Evolutionary conservation across 2,797 vertebrate genomes (phyloP), one percentile per base, ranked within the genome.

Genomic region (Myoxocephalus aenaeus): DNA sequence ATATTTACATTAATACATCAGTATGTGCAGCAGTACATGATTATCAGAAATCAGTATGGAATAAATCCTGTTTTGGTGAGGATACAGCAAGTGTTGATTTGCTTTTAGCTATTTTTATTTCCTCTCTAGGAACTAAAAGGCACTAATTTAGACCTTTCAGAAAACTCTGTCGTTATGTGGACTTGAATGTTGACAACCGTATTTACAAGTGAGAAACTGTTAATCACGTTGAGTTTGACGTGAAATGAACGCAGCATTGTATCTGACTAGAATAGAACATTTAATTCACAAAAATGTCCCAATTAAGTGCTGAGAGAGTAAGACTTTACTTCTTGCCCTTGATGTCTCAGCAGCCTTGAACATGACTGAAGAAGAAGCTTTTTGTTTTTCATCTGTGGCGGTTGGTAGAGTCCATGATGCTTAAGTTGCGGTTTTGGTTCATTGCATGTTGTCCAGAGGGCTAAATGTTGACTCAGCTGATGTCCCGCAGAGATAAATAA

Each of bases 381-480:
- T 72, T 54, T 10, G 0, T 17, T 65, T 70, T 77, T 70, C 15
- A 72, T 38, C 15, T 8, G 54, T 17, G 3, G 20, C 34, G 42
- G 59, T n/a, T 42, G 20, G 4, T 63, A 25, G 14, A 13, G 36
- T 18, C 56, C 22, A 25, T 27, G 75, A 70, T 65, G 65, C 54
- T 76, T 59, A 48, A 50, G 29, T 44, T 70, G 78, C 38, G 51
- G 42, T 82, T 86, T 79, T 66, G 65, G 54, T 76, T 83, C 67
- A 63, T 79, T 72, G 67, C 87, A 58, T 86, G 84, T 87, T 56
- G 79, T 51, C 66, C 75, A 34, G 50, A 75, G 54, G 18, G 56
- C 71, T 53, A 27, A 86, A 57, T 85, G 79, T 78, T 81, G 86
- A 91, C 76, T 83, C 87, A 85, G 85, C 86, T 61, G 65, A 65